Evolutionary conservation across 1,140 invertebrate species (phyloP).

Genomic region (Cydia pomonella): DNA sequence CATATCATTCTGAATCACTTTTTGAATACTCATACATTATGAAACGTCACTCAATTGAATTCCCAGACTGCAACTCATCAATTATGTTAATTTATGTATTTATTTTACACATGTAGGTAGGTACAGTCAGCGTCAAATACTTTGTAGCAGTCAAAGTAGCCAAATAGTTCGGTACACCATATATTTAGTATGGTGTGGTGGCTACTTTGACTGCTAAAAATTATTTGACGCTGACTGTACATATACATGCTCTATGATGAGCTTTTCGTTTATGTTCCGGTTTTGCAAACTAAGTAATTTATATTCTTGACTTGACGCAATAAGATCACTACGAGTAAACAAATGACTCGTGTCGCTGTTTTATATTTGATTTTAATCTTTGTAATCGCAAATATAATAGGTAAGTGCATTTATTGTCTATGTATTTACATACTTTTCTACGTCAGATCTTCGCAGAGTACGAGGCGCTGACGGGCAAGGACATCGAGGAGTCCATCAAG

Average conservation of each 20-base stretch:
- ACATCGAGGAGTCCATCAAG: slow-evolving; percentile 93
- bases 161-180: no score
- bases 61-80: slow-evolving; percentile 17
- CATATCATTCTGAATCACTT: slow-evolving; percentile 11
- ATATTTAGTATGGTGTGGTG: no score
- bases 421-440: background rate
- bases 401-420: background rate
- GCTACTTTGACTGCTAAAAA: no score
- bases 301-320: slow-evolving; percentile 1
- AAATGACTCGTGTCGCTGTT: background rate
- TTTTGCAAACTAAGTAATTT: no score
- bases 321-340: background rate
- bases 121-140: no score
- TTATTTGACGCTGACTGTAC: no score
- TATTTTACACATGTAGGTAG: background rate
- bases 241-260: background rate
- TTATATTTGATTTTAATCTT: background rate
- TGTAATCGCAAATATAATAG: background rate
- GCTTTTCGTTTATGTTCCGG: background rate
- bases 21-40: slow-evolving; percentile 7
- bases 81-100: slow-evolving; percentile 24
- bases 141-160: no score
- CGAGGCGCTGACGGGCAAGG: slow-evolving; percentile 87
- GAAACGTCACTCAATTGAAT: slow-evolving; percentile 15
- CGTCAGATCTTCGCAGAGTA: slow-evolving; percentile 89